A percentile compares a stretch with the other conserved stretches of the same genome.
These are phyloP conservation scores for Sarotherodon lohbergeri DNA, from an alignment of 2,113 vertebrate species.

Conservation along the genomic window DNA sequence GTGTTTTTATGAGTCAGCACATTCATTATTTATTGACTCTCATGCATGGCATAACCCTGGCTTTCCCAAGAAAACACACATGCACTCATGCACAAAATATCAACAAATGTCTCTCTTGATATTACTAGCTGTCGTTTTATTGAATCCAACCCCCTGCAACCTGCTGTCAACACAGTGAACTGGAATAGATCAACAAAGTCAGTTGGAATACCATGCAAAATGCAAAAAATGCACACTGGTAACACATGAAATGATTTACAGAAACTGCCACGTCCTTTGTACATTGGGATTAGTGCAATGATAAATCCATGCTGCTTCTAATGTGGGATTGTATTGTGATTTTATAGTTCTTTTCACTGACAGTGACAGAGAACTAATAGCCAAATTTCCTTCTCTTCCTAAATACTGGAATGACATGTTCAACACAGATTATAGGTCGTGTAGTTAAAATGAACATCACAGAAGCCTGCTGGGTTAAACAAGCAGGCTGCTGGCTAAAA, in stretches of 20 bases:
- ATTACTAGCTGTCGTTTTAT: background rate
- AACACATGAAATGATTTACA: background rate
- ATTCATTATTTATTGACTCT: background rate
- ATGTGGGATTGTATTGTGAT: background rate
- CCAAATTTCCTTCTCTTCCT: background rate
- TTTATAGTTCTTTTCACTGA: background rate
- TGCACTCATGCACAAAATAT: background rate
- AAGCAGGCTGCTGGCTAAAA: background rate
- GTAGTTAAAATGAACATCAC: background rate
- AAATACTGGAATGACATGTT: background rate
- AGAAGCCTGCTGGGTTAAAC: background rate
- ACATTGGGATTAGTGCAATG: background rate
- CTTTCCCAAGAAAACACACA: background rate
- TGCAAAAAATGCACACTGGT: background rate
- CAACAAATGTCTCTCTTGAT: background rate
- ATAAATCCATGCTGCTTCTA: background rate
- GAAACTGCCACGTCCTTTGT: background rate
- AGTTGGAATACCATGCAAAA: background rate
- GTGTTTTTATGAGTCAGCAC: background rate
- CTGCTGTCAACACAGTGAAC: background rate
- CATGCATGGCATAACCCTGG: background rate
- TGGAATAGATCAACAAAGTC: background rate
- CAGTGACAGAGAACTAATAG: background rate
- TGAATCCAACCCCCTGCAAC: background rate
- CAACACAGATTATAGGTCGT: background rate